Percentiles rank a stretch among this genome's conserved stretches.
Evolutionary conservation across 1,140 invertebrate genomes (phyloP).

Genomic region (Achatina immaculata): DNA sequence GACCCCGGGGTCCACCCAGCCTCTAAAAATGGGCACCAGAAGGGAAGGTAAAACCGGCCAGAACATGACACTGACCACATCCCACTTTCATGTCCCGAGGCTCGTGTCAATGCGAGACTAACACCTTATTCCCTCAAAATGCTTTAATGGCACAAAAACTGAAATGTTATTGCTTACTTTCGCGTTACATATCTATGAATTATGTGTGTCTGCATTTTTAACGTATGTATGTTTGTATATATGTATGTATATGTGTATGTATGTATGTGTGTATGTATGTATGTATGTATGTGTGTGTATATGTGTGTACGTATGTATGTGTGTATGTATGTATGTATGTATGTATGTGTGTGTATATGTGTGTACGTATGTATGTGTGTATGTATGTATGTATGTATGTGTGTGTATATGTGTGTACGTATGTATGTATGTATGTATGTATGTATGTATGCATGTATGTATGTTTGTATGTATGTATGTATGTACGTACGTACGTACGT

Average conservation of each 20-base stretch:
- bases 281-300: not conserved
- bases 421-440: not conserved
- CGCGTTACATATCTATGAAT: too few species aligned
- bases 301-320: not conserved
- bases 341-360: not conserved
- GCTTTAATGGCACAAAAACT: too few species aligned
- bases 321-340: not conserved
- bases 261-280: not conserved
- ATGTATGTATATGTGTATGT: not conserved
- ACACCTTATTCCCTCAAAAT: too few species aligned
- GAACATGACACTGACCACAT: too few species aligned
- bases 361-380: not conserved
- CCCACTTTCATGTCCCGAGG: too few species aligned
- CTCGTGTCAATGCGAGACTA: too few species aligned
- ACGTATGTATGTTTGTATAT: not conserved
- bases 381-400: not conserved
- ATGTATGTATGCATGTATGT: not conserved
- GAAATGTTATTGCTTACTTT: too few species aligned
- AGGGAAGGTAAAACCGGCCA: too few species aligned
- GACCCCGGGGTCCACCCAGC: too few species aligned
- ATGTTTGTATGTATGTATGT: slow-evolving; percentile 8
- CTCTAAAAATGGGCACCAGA: too few species aligned
- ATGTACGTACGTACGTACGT: not conserved
- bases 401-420: not conserved
- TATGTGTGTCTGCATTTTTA: too few species aligned